These are phyloP conservation scores for Temnothorax nylanderi DNA, from an alignment of 1,140 invertebrate species.

Conservation along the genomic window DNA sequence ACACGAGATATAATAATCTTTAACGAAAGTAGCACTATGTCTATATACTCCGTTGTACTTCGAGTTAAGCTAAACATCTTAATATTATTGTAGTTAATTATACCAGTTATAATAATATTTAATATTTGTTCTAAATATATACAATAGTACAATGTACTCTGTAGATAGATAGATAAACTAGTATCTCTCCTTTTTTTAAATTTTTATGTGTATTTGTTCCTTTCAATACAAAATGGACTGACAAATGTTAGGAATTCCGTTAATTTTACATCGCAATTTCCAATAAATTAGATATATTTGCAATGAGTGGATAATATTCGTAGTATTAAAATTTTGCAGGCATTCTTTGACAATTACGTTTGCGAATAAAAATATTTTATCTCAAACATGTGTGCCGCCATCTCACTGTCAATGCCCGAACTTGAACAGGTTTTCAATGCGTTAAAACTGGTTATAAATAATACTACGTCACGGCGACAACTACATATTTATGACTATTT, in stretches of 20 bases:
- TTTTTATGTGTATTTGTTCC: background rate
- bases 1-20: background rate
- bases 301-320: conserved; percentile 3
- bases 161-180: background rate
- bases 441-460: conserved; percentile 55
- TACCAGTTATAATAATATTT: background rate
- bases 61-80: background rate
- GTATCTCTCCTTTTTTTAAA: background rate
- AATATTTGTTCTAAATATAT: background rate
- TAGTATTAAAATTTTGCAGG: conserved; percentile 2
- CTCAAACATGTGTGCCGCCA: conserved; percentile 42
- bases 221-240: background rate
- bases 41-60: background rate
- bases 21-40: background rate
- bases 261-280: background rate
- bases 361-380: conserved; percentile 37
- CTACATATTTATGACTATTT: conserved; percentile 61
- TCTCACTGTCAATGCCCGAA: conserved; percentile 46
- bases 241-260: background rate
- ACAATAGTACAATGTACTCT: background rate
- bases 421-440: conserved; percentile 46
- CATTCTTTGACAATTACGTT: conserved; percentile 10
- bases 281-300: conserved; percentile 11
- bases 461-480: conserved; percentile 40
- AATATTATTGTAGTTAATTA: background rate